Evolutionary conservation across 2,888 invertebrate genomes (phyloP), one percentile per base, ranked within the genome.

Genomic region (Eupithecia vulgata): DNA sequence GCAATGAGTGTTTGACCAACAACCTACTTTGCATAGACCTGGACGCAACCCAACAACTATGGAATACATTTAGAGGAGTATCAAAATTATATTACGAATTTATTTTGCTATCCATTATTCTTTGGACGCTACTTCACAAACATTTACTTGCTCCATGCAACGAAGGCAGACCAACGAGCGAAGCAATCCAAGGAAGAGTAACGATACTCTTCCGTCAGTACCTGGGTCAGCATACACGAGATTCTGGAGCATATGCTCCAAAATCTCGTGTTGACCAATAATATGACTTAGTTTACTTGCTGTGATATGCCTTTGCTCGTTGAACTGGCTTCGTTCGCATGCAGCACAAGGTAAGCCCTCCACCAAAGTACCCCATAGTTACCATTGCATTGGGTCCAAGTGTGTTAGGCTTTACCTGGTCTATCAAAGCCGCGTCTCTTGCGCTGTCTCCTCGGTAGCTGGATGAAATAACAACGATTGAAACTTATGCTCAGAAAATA

Each of bases 341-440:
- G 61, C 57, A 74, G 57, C 57, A 25, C 21, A 57, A 21, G 80
- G 77, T 62, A 74, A 69, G 69, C 72, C 87, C 85, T 81, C 83
- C 88, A 88, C 88, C 87, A 75, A 75, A 79, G 81, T 80, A 77
- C 81, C 79, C 79, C 77, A 77, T 79, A 82, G 73, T 83, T 81
- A 84, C 83, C 84, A 83, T 90, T 87, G 89, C 83, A 88, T 91
- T 89, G 92, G 82, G 91, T 89, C 93, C 93, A 92, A 92, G 92
- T 88, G 87, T 78, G 83, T 83, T 86, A 76, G 86, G 85, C 90
- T 91, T 95, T 95, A 95, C 95, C 95, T 95, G 92, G 84, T 92
- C 93, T 94, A 95, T 95, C 91, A 95, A 94, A 95, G 95, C 93
- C 94, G 91, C 90, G 95, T 95, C 94, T 95, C 95, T 94, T 93